Percentiles rank a stretch among this genome's conserved stretches.
Conservation (phyloP, 2,888 invertebrate genomes). For the Acheta domesticus region DNA sequence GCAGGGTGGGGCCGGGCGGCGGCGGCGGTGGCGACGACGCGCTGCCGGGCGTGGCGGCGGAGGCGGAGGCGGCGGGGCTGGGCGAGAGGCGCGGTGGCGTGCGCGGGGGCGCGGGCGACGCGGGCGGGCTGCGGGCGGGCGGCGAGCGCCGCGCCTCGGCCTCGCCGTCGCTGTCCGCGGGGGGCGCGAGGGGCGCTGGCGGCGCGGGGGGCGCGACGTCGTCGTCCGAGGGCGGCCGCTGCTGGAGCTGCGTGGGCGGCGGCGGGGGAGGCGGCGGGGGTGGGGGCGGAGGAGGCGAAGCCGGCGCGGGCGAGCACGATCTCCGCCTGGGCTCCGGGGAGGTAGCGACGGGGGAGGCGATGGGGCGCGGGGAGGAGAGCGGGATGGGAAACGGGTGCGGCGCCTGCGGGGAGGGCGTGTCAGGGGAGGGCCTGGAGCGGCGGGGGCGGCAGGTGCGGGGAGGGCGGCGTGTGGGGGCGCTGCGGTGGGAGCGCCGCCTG, state of each 20-base stretch:
- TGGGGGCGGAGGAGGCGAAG: background rate
- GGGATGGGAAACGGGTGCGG: constrained; percentile 23
- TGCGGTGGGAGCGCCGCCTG: background rate
- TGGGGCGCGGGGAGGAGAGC: constrained; percentile 19
- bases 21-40: constrained; percentile 21
- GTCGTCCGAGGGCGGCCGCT: background rate
- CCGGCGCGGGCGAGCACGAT: no score
- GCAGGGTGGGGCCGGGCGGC: constrained; percentile 29
- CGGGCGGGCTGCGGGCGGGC: constrained; percentile 93
- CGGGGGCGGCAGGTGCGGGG: constrained; percentile 18
- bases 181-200: constrained; percentile 10
- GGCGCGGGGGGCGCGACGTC: constrained; percentile 23
- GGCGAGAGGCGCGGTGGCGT: constrained; percentile 49
- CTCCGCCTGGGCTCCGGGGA: background rate
- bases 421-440: constrained; percentile 18
- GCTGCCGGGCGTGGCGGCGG: constrained; percentile 25
- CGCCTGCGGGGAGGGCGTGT: background rate
- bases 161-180: background rate
- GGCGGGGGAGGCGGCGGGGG: constrained; percentile 20
- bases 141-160: constrained; percentile 71
- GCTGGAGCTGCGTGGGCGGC: constrained; percentile 7
- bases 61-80: constrained; percentile 23
- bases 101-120: constrained; percentile 78
- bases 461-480: constrained; percentile 24
- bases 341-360: constrained; percentile 28